Percentiles rank a stretch among this genome's conserved stretches.
Conservation (phyloP, 1,140 invertebrate genomes). For the Anastrepha ludens region DNA sequence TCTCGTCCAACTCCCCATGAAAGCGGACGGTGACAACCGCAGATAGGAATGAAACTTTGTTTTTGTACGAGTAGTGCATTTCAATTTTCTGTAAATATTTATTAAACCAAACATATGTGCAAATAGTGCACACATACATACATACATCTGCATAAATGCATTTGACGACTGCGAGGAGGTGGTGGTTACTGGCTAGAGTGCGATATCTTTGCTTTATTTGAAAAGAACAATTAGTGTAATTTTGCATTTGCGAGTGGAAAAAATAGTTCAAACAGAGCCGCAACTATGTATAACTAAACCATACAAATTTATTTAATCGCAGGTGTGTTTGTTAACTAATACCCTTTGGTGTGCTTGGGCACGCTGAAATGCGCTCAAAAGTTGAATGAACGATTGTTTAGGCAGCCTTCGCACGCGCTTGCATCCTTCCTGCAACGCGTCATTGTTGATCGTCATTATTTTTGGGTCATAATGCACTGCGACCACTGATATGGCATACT, state of each 20-base stretch:
- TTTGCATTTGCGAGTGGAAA: background rate
- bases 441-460: background rate
- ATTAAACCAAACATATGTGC: background rate
- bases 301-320: background rate
- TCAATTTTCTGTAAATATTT: slow-evolving; percentile 1
- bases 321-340: background rate
- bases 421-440: background rate
- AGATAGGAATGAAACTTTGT: background rate
- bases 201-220: background rate
- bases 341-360: background rate
- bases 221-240: background rate
- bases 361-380: background rate
- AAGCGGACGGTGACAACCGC: background rate
- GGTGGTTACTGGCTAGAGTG: background rate
- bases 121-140: background rate
- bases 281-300: background rate
- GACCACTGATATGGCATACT: background rate
- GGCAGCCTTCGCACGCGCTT: background rate
- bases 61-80: background rate
- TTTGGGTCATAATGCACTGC: background rate
- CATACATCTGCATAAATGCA: background rate
- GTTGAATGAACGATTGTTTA: background rate
- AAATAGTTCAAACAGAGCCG: background rate
- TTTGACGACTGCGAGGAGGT: background rate
- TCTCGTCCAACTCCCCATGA: too few species aligned